Base-by-base conservation (phyloP, 2,113 vertebrate genomes). In the Shinisaurus crocodilurus region DNA sequence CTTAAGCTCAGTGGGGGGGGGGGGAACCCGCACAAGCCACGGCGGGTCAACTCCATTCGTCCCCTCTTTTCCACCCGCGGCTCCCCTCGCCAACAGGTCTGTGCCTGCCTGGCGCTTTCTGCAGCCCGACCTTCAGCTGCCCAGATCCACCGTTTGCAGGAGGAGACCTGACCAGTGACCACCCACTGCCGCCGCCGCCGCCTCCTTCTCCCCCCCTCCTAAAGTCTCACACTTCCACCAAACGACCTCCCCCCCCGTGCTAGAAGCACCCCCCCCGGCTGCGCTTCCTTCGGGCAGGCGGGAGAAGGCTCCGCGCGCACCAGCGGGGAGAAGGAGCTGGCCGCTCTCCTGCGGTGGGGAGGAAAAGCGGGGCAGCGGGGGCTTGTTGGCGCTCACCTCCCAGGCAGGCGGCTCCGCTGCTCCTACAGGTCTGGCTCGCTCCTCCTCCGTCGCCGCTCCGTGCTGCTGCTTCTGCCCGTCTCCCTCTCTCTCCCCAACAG, bases 241-340 rank as follows among this genome's bases (percentile, higher is more conserved):
- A 16, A 12, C 60, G 60, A 20, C 60, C 20, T 23, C 37, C 37
- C 43, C n/a, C 13, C 29, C 60, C 80, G 43, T 40, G 74, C 67
- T 91, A 76, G 16, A 87, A 74, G 37, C 63, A 84, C 85, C 92
- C 90, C 88, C 69, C 65, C 86, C 60, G 4, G 48, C 48, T 90
- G 76, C 83, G 86, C 74, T 85, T 74, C 79, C 45, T 54, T 63
- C 27, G 81, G 81, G 15, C 82, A 43, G 18, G 13, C 13, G 18
- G 63, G 48, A 29, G 75, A 48, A 13, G 34, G 34, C 80, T 74
- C 82, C 4, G 72, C 43, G 34, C 43, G 40, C 91, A n/a, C 65
- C 50, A 34, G 32, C 12, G 25, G 32, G 32, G 29, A 50, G n/a
- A n/a, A 15, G 40, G 75, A 74, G 10, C 69, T n/a, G 45, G 16